A percentile compares a stretch with the other conserved stretches of the same genome.
Evolutionary conservation across 2,113 vertebrate genomes (phyloP).

Genomic region (Australoheros scitulus): DNA sequence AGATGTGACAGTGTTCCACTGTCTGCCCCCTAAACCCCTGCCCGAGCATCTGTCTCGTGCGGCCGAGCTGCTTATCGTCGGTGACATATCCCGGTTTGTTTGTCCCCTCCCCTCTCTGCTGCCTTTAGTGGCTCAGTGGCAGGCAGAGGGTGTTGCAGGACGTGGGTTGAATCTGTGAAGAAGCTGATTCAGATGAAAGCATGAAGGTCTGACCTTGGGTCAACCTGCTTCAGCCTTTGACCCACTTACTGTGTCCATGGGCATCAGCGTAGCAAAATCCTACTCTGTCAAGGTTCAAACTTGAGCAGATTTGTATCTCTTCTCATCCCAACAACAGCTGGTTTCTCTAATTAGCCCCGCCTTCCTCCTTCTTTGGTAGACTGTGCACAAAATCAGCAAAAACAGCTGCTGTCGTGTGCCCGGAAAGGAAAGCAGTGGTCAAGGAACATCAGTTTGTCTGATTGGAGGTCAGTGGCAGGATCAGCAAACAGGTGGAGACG

Average conservation of each 20-base stretch:
- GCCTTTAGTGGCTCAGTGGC: slow-evolving; percentile 31
- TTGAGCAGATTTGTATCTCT: background rate
- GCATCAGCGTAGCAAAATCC: background rate
- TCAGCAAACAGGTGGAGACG: background rate
- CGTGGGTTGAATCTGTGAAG: background rate
- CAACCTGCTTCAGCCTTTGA: background rate
- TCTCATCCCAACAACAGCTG: slow-evolving; percentile 45
- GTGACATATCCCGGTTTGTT: slow-evolving; percentile 43
- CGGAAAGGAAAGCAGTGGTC: background rate
- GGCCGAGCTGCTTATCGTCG: background rate
- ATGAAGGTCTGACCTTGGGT: background rate
- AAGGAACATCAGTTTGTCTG: background rate
- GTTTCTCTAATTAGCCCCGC: slow-evolving; percentile 46
- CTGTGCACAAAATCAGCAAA: slow-evolving; percentile 21
- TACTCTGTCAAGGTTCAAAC: background rate
- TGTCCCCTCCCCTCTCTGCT: slow-evolving; percentile 20
- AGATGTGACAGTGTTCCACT: slow-evolving; percentile 56
- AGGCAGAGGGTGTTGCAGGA: background rate
- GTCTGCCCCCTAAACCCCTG: slow-evolving; percentile 19
- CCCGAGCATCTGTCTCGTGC: slow-evolving; percentile 45
- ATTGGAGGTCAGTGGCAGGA: slow-evolving; percentile 23
- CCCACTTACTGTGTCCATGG: background rate
- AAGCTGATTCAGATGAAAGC: slow-evolving; percentile 11
- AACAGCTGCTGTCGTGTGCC: slow-evolving; percentile 31
- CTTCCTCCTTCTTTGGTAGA: slow-evolving; percentile 13